phyloP scores from a whole-genome alignment of 2,113 vertebrate species.

The Romanogobio albipinnatus region DNA sequence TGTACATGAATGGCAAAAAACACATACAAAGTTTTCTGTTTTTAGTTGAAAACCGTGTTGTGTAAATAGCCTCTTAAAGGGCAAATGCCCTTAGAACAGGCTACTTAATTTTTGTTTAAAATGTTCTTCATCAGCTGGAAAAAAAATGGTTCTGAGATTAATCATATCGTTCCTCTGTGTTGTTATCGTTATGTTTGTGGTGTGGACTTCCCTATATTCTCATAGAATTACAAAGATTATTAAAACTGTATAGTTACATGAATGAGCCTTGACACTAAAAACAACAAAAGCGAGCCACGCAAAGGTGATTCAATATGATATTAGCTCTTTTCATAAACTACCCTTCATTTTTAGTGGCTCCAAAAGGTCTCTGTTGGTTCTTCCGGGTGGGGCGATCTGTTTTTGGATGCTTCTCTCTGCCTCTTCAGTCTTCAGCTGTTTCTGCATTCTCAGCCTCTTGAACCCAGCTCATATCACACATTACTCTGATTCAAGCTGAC shows the following conservation, averaged over 20 bases:
- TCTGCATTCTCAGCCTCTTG: conserved; percentile 6
- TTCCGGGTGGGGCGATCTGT: conserved; percentile 8
- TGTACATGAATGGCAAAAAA: no score
- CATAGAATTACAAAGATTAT: neutral
- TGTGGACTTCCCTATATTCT: neutral
- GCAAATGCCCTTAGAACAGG: no score
- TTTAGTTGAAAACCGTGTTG: no score
- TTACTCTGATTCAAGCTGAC: conserved; percentile 18
- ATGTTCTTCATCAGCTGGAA: no score
- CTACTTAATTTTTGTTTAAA: no score
- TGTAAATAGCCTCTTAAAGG: no score
- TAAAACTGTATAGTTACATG: neutral
- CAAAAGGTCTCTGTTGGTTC: neutral
- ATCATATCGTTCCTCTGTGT: no score
- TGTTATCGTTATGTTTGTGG: no score
- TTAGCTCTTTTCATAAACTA: neutral
- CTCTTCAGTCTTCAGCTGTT: conserved; percentile 21
- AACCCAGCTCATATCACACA: conserved; percentile 27
- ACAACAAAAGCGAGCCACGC: neutral
- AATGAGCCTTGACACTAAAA: neutral
- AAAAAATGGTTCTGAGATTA: no score
- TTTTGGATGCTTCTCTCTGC: conserved; percentile 17
- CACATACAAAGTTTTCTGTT: no score
- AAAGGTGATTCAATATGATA: neutral
- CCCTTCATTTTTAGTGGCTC: neutral